Evolutionary conservation across 1,140 invertebrate species (phyloP), one percentile per base, ranked within the genome.

Genomic region (Mycetomoellerius zeteki): DNA sequence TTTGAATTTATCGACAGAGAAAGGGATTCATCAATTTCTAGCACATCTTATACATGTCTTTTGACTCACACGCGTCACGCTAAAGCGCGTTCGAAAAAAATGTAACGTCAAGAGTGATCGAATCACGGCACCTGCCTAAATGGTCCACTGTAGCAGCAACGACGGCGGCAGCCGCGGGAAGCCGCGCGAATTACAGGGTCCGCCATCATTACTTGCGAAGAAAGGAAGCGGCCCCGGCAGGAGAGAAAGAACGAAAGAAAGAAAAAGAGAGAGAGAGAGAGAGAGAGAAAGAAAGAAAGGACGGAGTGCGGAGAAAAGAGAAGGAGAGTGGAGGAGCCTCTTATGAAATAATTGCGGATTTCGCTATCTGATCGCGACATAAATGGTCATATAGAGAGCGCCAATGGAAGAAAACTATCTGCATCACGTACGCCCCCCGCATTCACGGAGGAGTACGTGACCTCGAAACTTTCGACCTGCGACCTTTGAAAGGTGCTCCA

Each of bases 141-240:
- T 75, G 88, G 64, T 82, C 50, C 33, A 10, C 73, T 77, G n/a
- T 58, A 60, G 69, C 37, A 62, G 69, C 54, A 71, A 24, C 65
- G 58, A 54, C 54, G 54, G 75, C 73, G 80, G 85, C 77, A 50
- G 89, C 89, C 88, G 85, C 47, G 88, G 27, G 89, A 81, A 85
- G 89, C 89, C 89, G 89, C 88, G 75, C 80, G 86, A 87, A 90
- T 90, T 90, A 90, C 89, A 90, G 89, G 89, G 86, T 90, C 47
- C 88, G 86, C 52, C 80, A 71, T 71, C 33, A 77, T 90, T 90
- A 88, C 64, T 90, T 86, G 86, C 85, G 77, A 80, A 89, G 77
- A 87, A 87, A 84, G 58, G 80, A 65, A 84, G 56, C 64, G 77
- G 27, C 21, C 21, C 33, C 62, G n/a, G 33, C 75, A 33, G 33